Percentiles rank a stretch among this genome's conserved stretches.
Evolutionary conservation across 2,888 invertebrate species (phyloP).

Genomic region (Ptychoptera albimana): DNA sequence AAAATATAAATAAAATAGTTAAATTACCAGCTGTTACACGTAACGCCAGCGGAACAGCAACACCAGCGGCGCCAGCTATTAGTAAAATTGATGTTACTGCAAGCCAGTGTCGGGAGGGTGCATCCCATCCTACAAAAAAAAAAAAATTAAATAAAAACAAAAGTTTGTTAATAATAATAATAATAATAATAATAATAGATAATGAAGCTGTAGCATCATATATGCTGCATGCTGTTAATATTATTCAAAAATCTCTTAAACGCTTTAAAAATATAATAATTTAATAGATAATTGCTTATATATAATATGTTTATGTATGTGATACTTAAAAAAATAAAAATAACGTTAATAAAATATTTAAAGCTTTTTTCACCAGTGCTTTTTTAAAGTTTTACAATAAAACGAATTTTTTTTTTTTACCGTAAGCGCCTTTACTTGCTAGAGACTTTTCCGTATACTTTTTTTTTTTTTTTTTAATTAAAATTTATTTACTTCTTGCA

Average conservation of each 20-base stretch:
- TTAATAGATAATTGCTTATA: no score
- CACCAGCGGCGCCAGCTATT: slow-evolving; percentile 63
- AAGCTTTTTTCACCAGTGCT: neutral
- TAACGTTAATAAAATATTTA: no score
- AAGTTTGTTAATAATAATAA: neutral
- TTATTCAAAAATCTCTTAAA: no score
- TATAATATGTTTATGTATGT: no score
- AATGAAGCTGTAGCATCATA: no score
- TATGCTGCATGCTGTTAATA: no score
- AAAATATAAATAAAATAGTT: neutral
- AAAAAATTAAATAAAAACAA: neutral
- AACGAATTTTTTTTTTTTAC: no score
- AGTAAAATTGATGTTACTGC: slow-evolving; percentile 59
- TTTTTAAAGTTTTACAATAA: neutral
- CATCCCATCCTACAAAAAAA: slow-evolving; percentile 33
- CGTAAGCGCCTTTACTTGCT: no score
- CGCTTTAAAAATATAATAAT: no score
- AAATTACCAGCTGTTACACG: slow-evolving; percentile 47
- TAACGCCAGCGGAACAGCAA: slow-evolving; percentile 62
- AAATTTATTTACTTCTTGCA: neutral
- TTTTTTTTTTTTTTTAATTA: neutral
- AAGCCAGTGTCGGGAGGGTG: slow-evolving; percentile 52
- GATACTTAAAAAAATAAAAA: no score
- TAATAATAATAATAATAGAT: no score
- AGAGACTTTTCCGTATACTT: no score